Evolutionary conservation across 2,888 invertebrate genomes (phyloP), one percentile per base, ranked within the genome.

Genomic region (Thera obeliscata): DNA sequence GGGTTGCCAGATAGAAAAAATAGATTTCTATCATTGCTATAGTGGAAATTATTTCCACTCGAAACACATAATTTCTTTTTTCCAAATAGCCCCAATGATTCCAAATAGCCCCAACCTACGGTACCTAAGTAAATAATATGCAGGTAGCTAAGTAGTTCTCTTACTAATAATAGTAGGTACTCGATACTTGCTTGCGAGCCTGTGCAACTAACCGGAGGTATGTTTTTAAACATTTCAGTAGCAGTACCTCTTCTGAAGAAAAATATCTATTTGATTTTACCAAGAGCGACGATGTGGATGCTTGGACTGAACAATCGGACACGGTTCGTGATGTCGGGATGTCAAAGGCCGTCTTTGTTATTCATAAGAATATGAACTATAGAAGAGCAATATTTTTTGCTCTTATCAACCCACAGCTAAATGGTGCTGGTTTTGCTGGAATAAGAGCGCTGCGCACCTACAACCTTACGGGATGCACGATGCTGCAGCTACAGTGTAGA

Each of bases 401-500:
- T 2, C 83, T 96, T 58, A 79, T 96, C 35, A 96, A 95, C 79
- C 96, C 96, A 3, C 96, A 96, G 84, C 89, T 94, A 7, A 95
- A 96, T 73, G 96, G 96, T 0, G 96, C 96, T 35, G 95, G 95
- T 1, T 96, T 96, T 81, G 95, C 95, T 43, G 96, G 96, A 9
- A 91, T 95, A 70, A 84, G 94, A 70, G 93, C 90, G n/a, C 76
- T 87, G 11, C 90, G 88, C 7, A 80, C 87, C 35, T 91, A 95
- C 66, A 84, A 96, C 78, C 84, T 96, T 4, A 87, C 89, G 0
- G 88, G 87, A 8, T 92, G 89, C 74, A 86, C 87, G 0, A 90
- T 90, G 71, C 81, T 96, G 33, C 90, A 94, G 77, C 82, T 96
- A 8, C 85, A 84, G 67, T 95, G 95, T 72, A 90, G 95, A 71